phyloP scores from a whole-genome alignment of 1,140 invertebrate genomes.

The Spodoptera frugiperda region DNA sequence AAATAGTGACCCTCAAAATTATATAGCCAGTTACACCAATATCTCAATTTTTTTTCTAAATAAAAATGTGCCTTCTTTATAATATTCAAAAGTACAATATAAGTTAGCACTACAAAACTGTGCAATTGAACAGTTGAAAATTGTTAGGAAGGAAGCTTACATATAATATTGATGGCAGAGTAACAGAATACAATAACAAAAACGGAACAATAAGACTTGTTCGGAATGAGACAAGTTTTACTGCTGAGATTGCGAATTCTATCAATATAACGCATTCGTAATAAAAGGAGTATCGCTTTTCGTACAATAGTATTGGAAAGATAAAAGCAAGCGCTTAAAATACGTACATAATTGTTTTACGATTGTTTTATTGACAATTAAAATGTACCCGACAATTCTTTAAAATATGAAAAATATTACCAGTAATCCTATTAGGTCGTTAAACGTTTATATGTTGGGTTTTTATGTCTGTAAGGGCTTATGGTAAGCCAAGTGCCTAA shows the following conservation, averaged over 20 bases:
- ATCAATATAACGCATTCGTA: slow-evolving; percentile 13
- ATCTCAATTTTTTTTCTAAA: too few relatives aligned
- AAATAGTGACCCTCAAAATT: too few relatives aligned
- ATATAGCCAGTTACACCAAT: too few relatives aligned
- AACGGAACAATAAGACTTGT: slow-evolving; percentile 4
- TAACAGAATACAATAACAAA: slow-evolving; percentile 21
- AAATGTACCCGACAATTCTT: too few relatives aligned
- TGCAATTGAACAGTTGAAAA: neutral
- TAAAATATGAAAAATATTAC: neutral
- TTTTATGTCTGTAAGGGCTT: slow-evolving; percentile 44
- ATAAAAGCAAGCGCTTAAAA: neutral
- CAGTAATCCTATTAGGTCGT: slow-evolving; percentile 22
- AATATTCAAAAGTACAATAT: too few relatives aligned
- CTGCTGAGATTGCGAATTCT: slow-evolving; percentile 3
- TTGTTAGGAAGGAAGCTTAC: neutral
- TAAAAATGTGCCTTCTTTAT: too few relatives aligned
- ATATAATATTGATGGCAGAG: neutral
- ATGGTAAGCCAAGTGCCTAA: slow-evolving; percentile 44
- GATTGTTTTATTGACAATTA: too few relatives aligned
- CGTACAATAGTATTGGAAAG: neutral
- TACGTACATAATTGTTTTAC: too few relatives aligned
- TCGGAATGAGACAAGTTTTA: slow-evolving; percentile 27
- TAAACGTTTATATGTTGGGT: slow-evolving; percentile 39
- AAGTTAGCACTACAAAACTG: too few relatives aligned
- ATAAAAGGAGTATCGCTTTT: neutral